Evolutionary conservation across 2,888 invertebrate genomes (phyloP).

Genomic region (Andrena trimmerana): DNA sequence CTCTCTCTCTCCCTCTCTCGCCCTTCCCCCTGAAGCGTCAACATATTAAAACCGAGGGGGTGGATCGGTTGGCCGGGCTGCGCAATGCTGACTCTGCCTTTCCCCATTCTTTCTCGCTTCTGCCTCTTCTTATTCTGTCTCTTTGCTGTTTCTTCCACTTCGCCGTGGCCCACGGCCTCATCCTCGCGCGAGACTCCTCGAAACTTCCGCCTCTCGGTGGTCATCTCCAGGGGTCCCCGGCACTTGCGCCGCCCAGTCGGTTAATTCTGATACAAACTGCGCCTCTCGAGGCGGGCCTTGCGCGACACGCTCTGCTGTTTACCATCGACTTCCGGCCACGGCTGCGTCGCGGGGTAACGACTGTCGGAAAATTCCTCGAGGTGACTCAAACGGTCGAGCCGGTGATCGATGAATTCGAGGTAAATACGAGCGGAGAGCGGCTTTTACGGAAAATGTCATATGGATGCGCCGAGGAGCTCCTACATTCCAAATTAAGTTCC

Average conservation of each 20-base stretch:
- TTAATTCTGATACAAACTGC: conserved; percentile 60
- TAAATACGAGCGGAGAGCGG: neutral
- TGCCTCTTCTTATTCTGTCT: conserved; percentile 41
- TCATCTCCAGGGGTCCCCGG: conserved; percentile 24
- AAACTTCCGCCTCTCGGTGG: conserved; percentile 50
- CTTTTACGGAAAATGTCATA: conserved; percentile 5
- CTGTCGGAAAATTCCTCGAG: neutral
- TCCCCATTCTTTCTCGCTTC: conserved; percentile 60
- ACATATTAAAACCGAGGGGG: conserved; percentile 80
- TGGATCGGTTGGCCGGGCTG: conserved; percentile 72
- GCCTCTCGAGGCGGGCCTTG: conserved; percentile 31
- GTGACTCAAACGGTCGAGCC: neutral
- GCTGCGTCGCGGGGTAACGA: neutral
- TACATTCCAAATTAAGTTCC: conserved; percentile 66
- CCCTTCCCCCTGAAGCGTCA: conserved; percentile 77
- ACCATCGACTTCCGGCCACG: conserved; percentile 3
- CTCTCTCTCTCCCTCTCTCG: conserved; percentile 60
- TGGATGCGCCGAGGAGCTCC: neutral
- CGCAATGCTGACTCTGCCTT: conserved; percentile 81
- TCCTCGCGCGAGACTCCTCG: conserved; percentile 30
- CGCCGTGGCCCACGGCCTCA: conserved; percentile 6
- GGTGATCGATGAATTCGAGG: neutral
- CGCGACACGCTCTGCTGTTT: neutral
- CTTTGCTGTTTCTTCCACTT: conserved; percentile 38
- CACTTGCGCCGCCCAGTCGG: conserved; percentile 45